Conservation (phyloP, 2,113 vertebrate genomes). For the Murina feae region DNA sequence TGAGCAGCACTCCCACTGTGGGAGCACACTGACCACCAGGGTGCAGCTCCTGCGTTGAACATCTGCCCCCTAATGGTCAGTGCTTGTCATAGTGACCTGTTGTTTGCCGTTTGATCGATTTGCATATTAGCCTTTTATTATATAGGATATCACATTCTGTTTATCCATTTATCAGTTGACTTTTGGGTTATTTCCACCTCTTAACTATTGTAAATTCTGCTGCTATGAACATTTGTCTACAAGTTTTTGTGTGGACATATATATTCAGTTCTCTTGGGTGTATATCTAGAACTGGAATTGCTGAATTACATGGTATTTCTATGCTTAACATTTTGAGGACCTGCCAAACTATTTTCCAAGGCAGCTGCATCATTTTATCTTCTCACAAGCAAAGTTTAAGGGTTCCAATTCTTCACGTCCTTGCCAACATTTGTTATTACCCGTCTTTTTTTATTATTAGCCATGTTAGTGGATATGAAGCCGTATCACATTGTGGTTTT, state of each 20-base stretch:
- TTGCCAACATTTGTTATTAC: background rate
- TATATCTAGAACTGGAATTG: conserved; percentile 5
- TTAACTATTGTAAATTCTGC: background rate
- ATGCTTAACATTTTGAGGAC: conserved; percentile 2
- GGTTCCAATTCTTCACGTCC: background rate
- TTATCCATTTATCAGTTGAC: background rate
- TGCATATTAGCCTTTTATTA: too few species aligned
- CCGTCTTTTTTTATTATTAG: background rate
- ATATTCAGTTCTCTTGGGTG: background rate
- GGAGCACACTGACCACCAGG: too few species aligned
- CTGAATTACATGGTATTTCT: background rate
- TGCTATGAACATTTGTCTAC: background rate
- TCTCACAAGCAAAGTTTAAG: background rate
- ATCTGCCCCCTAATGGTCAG: too few species aligned
- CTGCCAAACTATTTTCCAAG: conserved; percentile 17
- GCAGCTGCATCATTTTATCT: background rate
- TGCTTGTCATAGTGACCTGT: too few species aligned
- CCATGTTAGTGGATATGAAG: background rate
- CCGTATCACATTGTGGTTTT: background rate
- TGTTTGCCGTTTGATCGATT: too few species aligned
- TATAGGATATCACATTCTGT: background rate
- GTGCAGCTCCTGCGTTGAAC: too few species aligned
- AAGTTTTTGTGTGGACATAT: background rate
- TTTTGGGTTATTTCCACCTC: background rate
- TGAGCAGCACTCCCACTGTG: too few species aligned